These are phyloP conservation scores for Drosophila bunnanda DNA, from an alignment of 2,888 invertebrate genomes.

Conservation along the genomic window DNA sequence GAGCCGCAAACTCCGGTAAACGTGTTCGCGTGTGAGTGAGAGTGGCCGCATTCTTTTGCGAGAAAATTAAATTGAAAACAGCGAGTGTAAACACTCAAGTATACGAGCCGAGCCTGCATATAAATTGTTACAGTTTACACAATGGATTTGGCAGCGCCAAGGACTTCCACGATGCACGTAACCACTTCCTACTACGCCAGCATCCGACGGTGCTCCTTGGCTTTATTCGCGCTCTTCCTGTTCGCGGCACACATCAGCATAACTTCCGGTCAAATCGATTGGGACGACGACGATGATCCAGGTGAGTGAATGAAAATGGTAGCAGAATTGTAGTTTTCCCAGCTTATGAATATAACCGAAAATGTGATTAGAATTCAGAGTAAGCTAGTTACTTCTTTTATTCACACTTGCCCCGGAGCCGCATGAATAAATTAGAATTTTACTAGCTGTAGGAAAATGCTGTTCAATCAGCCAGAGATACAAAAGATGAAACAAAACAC, in stretches of 20 bases:
- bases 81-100: conserved; percentile 49
- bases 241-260: conserved; percentile 80
- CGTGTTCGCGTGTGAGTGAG: conserved; percentile 39
- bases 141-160: conserved; percentile 72
- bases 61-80: conserved; percentile 78
- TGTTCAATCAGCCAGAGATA: conserved; percentile 53
- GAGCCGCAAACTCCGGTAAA: conserved; percentile 21
- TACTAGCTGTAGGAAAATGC: conserved; percentile 27
- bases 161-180: conserved; percentile 73
- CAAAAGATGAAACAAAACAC: conserved; percentile 8
- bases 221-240: conserved; percentile 76
- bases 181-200: conserved; percentile 55
- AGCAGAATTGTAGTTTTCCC: too few relatives aligned
- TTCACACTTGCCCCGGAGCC: conserved; percentile 40
- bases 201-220: conserved; percentile 57
- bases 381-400: not conserved
- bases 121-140: conserved; percentile 61
- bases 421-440: conserved; percentile 68
- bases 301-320: conserved; percentile 82
- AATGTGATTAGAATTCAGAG: conserved; percentile 22
- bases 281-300: conserved; percentile 85
- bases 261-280: conserved; percentile 85
- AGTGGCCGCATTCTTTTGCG: conserved; percentile 43
- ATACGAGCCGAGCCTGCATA: conserved; percentile 35
- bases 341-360: not conserved